These are phyloP conservation scores for Corapipo altera DNA, from an alignment of 2,113 vertebrate species.

Conservation along the genomic window DNA sequence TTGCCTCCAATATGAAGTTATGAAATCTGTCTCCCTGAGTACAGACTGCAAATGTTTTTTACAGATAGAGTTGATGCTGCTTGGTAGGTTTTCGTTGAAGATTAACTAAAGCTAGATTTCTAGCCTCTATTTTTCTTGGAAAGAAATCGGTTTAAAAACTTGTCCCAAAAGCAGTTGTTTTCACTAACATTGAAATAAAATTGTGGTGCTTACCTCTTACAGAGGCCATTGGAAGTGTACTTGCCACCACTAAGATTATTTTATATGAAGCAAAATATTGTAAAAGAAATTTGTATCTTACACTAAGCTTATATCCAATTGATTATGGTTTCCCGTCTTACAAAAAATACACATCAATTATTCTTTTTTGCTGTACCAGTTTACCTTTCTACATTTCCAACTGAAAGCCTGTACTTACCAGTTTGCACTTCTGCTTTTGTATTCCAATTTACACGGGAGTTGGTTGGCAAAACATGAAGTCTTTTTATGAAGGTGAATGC, in stretches of 20 bases:
- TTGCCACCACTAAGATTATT: neutral
- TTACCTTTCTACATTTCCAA: neutral
- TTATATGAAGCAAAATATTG: neutral
- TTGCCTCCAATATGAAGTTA: conserved; percentile 32
- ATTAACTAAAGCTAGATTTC: neutral
- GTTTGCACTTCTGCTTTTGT: neutral
- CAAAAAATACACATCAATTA: neutral
- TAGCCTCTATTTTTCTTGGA: neutral
- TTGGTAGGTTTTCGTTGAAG: neutral
- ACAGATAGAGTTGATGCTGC: neutral
- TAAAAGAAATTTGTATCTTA: neutral
- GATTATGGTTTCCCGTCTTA: neutral
- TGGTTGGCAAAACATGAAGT: neutral
- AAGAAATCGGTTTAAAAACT: neutral
- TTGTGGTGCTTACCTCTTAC: neutral
- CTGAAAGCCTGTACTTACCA: neutral
- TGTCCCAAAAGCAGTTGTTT: neutral
- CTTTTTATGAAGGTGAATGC: neutral
- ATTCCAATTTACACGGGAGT: neutral
- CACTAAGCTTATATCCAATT: neutral
- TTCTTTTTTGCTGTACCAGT: neutral
- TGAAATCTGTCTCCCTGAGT: conserved; percentile 33
- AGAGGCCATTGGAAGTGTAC: neutral
- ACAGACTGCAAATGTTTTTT: neutral
- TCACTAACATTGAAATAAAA: neutral